Evolutionary conservation across 23 tunicate species (phyloP), one percentile per base, ranked within the genome.

Genomic region (Phallusia fumigata): DNA sequence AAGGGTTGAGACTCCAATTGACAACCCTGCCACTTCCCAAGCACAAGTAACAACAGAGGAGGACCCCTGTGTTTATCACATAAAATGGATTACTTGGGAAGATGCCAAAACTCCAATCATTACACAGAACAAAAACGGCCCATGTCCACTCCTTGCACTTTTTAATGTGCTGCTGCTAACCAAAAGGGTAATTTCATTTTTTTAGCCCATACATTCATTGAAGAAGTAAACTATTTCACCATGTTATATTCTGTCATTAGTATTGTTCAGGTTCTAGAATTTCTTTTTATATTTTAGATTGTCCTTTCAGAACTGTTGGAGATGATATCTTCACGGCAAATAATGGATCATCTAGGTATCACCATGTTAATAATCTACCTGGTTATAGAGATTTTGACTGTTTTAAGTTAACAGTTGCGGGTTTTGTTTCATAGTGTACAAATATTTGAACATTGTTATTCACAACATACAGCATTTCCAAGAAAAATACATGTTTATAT

Each of bases 121-220:
- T 13, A 93, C 90, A 73, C 98, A 93, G 65, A 93, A 93, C 76
- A 79, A 77, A 75, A 93, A 93, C 34, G 98, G 98, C 19, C 98
- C 98, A 5, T 93, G 98, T 74, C 98, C 98, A 30, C 74, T 93
- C 33, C 74, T 93, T 33, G 93, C 98, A 52, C 78, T 93, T 15
- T 85, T 93, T 77, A 93, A 93, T 88, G 90, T 88, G 3, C 73
- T 93, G 21, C 82, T 93, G 13, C 65, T 93, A 19, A 84, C 98
- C 0, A 93, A 76, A 78, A 53, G 87, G 49, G 89, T 90, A 52
- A 77, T 80, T 79, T n/a, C 22, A 31, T 16, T 40, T 40, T 0
- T 34, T n/a, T n/a, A n/a, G n/a, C n/a, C n/a, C n/a, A n/a, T n/a
- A n/a, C n/a, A n/a, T n/a, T n/a, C n/a, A n/a, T n/a, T n/a, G n/a